Base-by-base conservation (phyloP, 2,888 invertebrate species). In the Napeogenes sylphis region DNA sequence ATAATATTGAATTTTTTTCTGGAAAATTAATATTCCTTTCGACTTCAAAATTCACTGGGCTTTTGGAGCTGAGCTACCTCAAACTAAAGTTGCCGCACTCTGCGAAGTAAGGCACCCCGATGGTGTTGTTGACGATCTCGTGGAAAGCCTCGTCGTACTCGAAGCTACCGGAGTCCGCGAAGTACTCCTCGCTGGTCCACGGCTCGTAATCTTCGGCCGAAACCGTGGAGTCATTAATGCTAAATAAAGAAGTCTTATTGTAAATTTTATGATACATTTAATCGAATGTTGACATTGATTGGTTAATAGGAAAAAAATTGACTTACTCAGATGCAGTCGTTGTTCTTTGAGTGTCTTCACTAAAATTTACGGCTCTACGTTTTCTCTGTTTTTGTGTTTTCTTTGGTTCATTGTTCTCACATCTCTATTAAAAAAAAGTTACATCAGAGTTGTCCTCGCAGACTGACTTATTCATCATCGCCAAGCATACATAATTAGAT, bases 131-230 rank as follows among this genome's bases (percentile, higher is more conserved):
- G 47, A 85, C 79, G 0, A 81, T 78, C 0, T 82, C 86, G 62
- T 88, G 86, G 73, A 88, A 89, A 72, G 78, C 78, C 62, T 85
- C 83, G 2, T 80, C 80, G 35, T 82, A 82, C 62, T 87, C 86
- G 62, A 76, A 74, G 64, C 78, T 80, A 30, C 82, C 82, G 0
- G 84, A 81, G 64, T 86, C 85, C 0, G 78, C 73, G 68, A 81
- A 77, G 63, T 86, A 85, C 55, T 87, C 84, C 0, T 82, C 82
- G 35, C 73, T 68, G 13, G 70, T 69, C 59, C 68, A 65, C 32
- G 69, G 70, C 2, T 78, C 79, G 65, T 83, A 82, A 56, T 87
- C 87, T 42, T 83, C 84, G 0, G 82, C 81, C 0, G 82, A 80
- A 0, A 81, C 81, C 2, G 81, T 77, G 54, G 84, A 82, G 2